Evolutionary conservation across 2,888 invertebrate species (phyloP).

Genomic region (Lingula anatina): DNA sequence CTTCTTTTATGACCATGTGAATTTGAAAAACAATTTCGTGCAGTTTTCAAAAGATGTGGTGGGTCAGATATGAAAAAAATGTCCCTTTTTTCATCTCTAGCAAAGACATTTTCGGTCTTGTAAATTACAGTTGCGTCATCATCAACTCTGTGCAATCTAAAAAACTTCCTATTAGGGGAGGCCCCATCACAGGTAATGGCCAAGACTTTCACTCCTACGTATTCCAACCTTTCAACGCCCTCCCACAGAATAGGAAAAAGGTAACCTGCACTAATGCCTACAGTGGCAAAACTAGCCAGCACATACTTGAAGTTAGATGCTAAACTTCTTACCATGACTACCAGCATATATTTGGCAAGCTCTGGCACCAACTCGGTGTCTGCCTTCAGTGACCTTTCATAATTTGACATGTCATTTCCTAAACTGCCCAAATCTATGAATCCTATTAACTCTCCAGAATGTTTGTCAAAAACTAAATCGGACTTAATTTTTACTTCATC

Average conservation of each 20-base stretch:
- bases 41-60: constrained; percentile 15
- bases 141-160: constrained; percentile 6
- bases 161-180: constrained; percentile 15
- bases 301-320: constrained; percentile 9
- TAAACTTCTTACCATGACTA: constrained; percentile 11
- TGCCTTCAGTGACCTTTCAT: neutral
- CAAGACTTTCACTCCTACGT: constrained; percentile 6
- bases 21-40: constrained; percentile 16
- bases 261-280: constrained; percentile 12
- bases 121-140: neutral
- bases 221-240: constrained; percentile 11
- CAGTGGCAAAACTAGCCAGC: constrained; percentile 14
- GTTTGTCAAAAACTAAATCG: neutral
- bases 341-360: constrained; percentile 10
- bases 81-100: constrained; percentile 3
- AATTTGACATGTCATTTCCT: neutral
- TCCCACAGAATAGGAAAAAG: constrained; percentile 16
- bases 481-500: neutral
- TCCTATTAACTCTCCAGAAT: neutral
- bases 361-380: neutral
- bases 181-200: constrained; percentile 16
- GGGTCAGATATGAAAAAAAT: constrained; percentile 14
- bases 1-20: constrained; percentile 13
- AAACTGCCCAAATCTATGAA: neutral
- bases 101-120: neutral